Conservation (phyloP, 2,113 vertebrate species). For the Oceanodroma tethys region DNA sequence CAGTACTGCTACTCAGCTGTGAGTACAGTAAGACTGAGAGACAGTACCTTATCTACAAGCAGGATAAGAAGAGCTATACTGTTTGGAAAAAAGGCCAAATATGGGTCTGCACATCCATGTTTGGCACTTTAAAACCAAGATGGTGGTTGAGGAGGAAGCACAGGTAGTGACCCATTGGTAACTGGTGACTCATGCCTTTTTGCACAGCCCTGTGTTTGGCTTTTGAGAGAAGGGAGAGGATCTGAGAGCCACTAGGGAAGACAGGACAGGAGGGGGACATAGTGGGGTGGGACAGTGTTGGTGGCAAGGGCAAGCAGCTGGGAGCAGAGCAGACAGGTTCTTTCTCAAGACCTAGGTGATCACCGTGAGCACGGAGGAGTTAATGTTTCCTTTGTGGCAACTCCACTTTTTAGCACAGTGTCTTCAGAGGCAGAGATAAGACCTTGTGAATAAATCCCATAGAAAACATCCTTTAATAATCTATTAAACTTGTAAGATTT, state of each 20-base stretch:
- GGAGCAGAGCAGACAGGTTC: neutral
- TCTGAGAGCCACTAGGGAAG: neutral
- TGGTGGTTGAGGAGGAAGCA: neutral
- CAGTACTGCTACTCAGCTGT: neutral
- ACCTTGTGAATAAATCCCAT: neutral
- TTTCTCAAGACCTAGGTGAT: neutral
- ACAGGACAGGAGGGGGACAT: fast-evolving
- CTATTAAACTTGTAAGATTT: neutral
- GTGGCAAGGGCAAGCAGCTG: neutral
- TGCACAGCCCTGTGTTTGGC: neutral
- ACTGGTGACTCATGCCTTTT: neutral
- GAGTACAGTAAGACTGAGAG: neutral
- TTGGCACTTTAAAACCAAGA: neutral
- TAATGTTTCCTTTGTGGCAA: neutral
- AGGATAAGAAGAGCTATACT: neutral
- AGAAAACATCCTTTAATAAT: neutral
- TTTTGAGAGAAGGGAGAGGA: neutral
- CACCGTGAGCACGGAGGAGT: neutral
- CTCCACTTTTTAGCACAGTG: neutral
- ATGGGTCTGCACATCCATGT: neutral
- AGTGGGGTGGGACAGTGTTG: fast-evolving
- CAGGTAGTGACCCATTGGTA: neutral
- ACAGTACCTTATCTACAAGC: neutral
- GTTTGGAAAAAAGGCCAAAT: neutral
- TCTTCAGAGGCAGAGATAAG: neutral